A percentile compares a stretch with the other conserved stretches of the same genome.
These are phyloP conservation scores for Cheilosia soror DNA, from an alignment of 2,888 invertebrate species.

Conservation along the genomic window DNA sequence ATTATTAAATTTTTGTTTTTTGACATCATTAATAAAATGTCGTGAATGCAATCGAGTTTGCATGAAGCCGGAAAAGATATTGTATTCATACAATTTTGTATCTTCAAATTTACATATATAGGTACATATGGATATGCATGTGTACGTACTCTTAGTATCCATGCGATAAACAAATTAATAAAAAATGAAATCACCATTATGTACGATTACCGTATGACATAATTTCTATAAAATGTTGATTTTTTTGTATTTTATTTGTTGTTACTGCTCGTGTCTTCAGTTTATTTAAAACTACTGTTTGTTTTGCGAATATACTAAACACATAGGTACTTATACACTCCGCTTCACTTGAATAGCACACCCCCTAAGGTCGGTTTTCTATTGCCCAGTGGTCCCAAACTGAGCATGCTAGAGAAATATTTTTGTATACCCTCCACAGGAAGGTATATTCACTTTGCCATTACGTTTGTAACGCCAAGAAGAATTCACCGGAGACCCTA, in stretches of 20 bases:
- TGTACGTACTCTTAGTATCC: slow-evolving; percentile 15
- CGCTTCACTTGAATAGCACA: too few relatives aligned
- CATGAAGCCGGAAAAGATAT: slow-evolving; percentile 2
- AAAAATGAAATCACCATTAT: slow-evolving; percentile 59
- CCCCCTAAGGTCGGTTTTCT: too few relatives aligned
- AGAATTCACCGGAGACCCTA: too few relatives aligned
- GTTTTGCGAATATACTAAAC: not conserved
- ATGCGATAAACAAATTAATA: slow-evolving; percentile 23
- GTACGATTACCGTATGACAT: slow-evolving; percentile 56
- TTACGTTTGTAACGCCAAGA: too few relatives aligned
- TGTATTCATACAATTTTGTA: slow-evolving; percentile 9
- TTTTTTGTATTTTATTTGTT: slow-evolving; percentile 16
- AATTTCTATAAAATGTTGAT: slow-evolving; percentile 63
- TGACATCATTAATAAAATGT: not conserved
- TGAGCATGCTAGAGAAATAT: too few relatives aligned
- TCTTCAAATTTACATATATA: not conserved
- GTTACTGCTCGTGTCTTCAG: slow-evolving; percentile 15
- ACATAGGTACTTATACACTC: too few relatives aligned
- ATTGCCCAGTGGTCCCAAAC: too few relatives aligned
- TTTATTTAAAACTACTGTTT: slow-evolving; percentile 25
- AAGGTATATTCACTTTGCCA: too few relatives aligned
- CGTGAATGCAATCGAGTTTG: not conserved
- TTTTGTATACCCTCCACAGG: too few relatives aligned
- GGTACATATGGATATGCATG: not conserved
- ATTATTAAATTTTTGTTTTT: too few relatives aligned